A percentile compares a stretch with the other conserved stretches of the same genome.
These are phyloP conservation scores for Nemopilema nomurai DNA, from an alignment of 30 jellyfish, hydroid and myxozoan genomes.

Conservation along the genomic window DNA sequence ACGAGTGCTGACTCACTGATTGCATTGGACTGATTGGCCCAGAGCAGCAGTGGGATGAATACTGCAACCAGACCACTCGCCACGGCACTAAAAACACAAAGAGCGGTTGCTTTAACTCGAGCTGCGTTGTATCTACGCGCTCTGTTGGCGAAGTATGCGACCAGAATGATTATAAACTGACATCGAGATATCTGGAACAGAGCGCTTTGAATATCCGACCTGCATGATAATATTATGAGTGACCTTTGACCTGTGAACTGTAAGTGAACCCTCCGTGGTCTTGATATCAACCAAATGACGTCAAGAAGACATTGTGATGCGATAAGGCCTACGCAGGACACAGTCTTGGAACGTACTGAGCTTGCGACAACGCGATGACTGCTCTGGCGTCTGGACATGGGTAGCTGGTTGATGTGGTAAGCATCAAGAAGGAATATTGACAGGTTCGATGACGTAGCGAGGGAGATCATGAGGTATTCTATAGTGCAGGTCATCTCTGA, in stretches of 20 bases:
- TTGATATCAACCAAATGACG: conserved; percentile 59
- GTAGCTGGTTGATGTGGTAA: conserved; percentile 49
- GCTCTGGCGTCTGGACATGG: conserved; percentile 24
- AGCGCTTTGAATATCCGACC: neutral
- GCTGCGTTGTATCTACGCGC: neutral
- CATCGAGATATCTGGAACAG: neutral
- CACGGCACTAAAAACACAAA: neutral
- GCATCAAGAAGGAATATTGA: conserved; percentile 60
- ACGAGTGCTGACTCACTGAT: conserved; percentile 1
- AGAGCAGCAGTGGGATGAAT: neutral
- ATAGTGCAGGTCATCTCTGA: conserved; percentile 17
- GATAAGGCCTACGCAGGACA: conserved; percentile 50
- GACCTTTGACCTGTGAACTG: neutral
- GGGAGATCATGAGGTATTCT: conserved; percentile 53
- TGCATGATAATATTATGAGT: neutral
- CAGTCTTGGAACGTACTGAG: conserved; percentile 43
- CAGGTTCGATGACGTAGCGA: conserved; percentile 60
- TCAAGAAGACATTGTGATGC: conserved; percentile 57
- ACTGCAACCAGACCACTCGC: neutral
- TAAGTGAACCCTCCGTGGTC: conserved; percentile 5
- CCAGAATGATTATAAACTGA: neutral
- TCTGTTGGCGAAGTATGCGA: neutral
- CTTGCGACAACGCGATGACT: conserved; percentile 14
- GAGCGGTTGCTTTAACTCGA: neutral
- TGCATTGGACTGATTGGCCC: neutral